Base-by-base conservation (phyloP, 2,113 vertebrate genomes). In the Corythoichthys intestinalis region DNA sequence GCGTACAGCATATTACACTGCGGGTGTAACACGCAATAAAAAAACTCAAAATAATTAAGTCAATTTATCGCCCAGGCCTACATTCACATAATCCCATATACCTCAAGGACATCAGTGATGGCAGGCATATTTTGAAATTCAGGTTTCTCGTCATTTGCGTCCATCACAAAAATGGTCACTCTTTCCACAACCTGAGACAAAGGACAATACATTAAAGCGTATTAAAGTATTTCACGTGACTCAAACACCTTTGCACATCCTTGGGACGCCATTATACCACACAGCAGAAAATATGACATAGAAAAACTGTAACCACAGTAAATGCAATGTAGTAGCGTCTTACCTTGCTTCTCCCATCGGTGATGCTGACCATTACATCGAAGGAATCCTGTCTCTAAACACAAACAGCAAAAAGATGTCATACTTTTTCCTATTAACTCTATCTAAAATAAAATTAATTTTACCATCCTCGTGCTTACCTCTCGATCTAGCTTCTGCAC, bases 71-170 rank as follows among this genome's bases (percentile, higher is more conserved):
- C 20, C 20, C 20, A 28, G 41, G 41, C 6, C 41, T 44, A 44
- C 6, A 44, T 7, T 44, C 1, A 7, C 41, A 44, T 8, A 44
- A 41, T 39, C 5, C 48, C 9, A 75, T 93, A 88, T 81, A 98
- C 97, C 93, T 99, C 97, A 8, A 92, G 89, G 10, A 98, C 92
- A 64, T 93, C 85, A 14, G 94, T 87, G 59, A 94, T 81, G 4
- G 94, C 94, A 14, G 97, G 96, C 73, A 96, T 90, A 71, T 95
- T 94, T 80, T 93, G 84, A 85, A 99, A 98, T 83, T 93, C 93
- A 1, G 97, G 97, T 0, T 90, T 93, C 82, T 98, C 96, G 10
- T 98, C 97, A 17, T 99, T 99, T 77, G 94, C 92, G 78, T 99
- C 97, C 49, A 93, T 97, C 38, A 99, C 93, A 86, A 98, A 92